Evolutionary conservation across 2,797 vertebrate species (phyloP).

Genomic region (Tenualosa thibaudeaui): DNA sequence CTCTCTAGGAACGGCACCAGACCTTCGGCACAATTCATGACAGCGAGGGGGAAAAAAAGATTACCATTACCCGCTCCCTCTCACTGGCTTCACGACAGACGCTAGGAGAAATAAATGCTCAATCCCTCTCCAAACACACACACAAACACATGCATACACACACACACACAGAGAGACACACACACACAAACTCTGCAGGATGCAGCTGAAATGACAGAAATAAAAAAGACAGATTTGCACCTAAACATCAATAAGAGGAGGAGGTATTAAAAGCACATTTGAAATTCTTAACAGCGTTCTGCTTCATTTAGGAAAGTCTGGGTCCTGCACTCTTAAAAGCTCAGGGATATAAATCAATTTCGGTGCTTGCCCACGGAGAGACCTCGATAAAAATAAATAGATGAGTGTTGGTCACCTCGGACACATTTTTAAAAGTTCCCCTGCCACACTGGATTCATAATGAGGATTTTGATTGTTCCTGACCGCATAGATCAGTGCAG

Average conservation of each 20-base stretch:
- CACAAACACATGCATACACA: conserved; percentile 33
- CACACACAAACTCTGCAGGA: conserved; percentile 58
- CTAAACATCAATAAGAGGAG: conserved; percentile 80
- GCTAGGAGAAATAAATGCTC: conserved; percentile 73
- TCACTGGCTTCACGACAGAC: conserved; percentile 64
- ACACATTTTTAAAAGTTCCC: conserved; percentile 70
- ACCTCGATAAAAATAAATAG: conserved; percentile 78
- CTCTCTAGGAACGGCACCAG: conserved; percentile 71
- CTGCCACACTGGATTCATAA: conserved; percentile 68
- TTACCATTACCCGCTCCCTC: conserved; percentile 71
- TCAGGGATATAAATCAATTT: conserved; percentile 76
- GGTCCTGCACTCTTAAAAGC: conserved; percentile 80
- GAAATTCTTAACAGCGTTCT: conserved; percentile 80
- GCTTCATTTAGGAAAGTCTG: conserved; percentile 75
- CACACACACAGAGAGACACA: conserved; percentile 44
- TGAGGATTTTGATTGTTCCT: conserved; percentile 75
- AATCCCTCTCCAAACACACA: conserved; percentile 34
- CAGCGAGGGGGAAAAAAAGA: conserved; percentile 58
- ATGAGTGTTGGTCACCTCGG: conserved; percentile 74
- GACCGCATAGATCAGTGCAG: conserved; percentile 58
- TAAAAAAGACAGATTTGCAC: conserved; percentile 80
- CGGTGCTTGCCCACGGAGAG: conserved; percentile 64
- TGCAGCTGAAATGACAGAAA: conserved; percentile 72
- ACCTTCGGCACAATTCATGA: conserved; percentile 71
- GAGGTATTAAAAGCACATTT: conserved; percentile 81